phyloP scores from a whole-genome alignment of 2,113 vertebrate genomes.

The Embiotoca jacksoni region DNA sequence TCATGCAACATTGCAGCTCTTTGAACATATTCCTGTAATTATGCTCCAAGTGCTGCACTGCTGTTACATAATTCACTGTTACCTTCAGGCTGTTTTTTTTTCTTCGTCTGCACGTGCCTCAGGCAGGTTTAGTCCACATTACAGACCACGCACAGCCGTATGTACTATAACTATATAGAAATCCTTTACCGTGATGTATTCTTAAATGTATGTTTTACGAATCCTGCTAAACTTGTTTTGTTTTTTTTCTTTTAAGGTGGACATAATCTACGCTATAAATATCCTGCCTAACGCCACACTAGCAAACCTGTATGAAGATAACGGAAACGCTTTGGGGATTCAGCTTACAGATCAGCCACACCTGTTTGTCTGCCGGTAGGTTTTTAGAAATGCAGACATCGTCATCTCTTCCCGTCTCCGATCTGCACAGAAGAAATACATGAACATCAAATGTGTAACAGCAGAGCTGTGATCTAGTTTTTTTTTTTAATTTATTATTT shows the following conservation, averaged over 20 bases:
- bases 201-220: not conserved
- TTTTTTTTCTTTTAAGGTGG: slow-evolving; percentile 82
- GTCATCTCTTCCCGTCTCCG: not conserved
- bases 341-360: slow-evolving; percentile 82
- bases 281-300: slow-evolving; percentile 90
- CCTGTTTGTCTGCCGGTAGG: slow-evolving; percentile 84
- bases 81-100: slow-evolving; percentile 43
- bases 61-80: slow-evolving; percentile 47
- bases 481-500: not conserved
- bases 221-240: not conserved
- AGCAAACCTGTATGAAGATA: slow-evolving; percentile 85
- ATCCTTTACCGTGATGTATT: not conserved
- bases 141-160: not conserved
- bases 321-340: slow-evolving; percentile 88
- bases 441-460: not conserved
- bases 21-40: slow-evolving; percentile 52
- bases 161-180: not conserved
- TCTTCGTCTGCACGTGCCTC: slow-evolving; percentile 24
- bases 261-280: slow-evolving; percentile 84
- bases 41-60: slow-evolving; percentile 10
- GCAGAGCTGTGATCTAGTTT: not conserved
- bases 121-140: slow-evolving; percentile 17
- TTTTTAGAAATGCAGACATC: not conserved
- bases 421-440: slow-evolving; percentile 12
- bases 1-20: slow-evolving; percentile 35